Conservation (phyloP, 1,140 invertebrate genomes). For the Zaprionus nigranus region DNA sequence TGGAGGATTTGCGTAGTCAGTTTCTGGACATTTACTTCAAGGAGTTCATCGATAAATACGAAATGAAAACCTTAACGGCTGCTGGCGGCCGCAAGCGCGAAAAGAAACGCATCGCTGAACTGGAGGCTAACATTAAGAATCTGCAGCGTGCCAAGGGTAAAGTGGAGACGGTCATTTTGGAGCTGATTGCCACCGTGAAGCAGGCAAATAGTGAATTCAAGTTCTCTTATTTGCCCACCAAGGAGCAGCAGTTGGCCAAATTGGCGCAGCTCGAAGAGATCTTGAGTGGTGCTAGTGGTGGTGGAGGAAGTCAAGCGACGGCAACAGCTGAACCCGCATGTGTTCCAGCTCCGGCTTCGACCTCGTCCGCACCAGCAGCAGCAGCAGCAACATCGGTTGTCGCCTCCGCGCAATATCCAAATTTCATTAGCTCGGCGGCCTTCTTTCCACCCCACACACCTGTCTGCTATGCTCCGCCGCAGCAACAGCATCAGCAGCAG, state of each 20-base stretch:
- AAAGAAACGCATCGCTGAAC: conserved; percentile 81
- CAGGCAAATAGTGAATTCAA: conserved; percentile 79
- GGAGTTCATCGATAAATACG: conserved; percentile 78
- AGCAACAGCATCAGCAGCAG: conserved; percentile 50
- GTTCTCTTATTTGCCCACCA: conserved; percentile 82
- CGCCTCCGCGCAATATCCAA: conserved; percentile 30
- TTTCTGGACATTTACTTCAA: conserved; percentile 84
- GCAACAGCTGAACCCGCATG: conserved; percentile 1
- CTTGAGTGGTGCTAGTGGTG: conserved; percentile 43
- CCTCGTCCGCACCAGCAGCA: neutral
- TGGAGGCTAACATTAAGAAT: conserved; percentile 81
- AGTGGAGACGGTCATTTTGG: conserved; percentile 76
- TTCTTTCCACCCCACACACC: conserved; percentile 60
- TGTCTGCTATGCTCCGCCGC: conserved; percentile 75
- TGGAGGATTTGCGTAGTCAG: conserved; percentile 76
- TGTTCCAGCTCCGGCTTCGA: conserved; percentile 10
- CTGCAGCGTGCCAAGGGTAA: conserved; percentile 78
- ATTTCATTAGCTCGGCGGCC: conserved; percentile 47
- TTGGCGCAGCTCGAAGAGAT: conserved; percentile 67
- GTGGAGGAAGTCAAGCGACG: conserved; percentile 31
- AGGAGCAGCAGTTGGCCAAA: conserved; percentile 79
- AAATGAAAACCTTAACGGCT: conserved; percentile 71
- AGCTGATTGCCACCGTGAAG: conserved; percentile 81
- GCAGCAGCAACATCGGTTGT: neutral
- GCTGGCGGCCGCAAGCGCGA: conserved; percentile 76